Evolutionary conservation across 2,797 vertebrate genomes (phyloP).

Genomic region (Adelosebastes latens): DNA sequence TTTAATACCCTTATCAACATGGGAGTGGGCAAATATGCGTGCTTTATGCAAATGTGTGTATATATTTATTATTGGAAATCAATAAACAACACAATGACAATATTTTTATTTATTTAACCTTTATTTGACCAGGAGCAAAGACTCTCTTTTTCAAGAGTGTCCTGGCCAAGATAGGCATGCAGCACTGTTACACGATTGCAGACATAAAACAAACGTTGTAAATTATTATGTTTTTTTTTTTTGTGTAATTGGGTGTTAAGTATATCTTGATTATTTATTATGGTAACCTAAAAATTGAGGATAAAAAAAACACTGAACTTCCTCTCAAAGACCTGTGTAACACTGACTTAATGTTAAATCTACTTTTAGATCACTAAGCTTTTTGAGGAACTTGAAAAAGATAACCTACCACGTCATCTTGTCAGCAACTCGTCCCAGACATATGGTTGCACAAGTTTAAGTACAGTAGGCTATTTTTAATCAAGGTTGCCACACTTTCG

Average conservation of each 20-base stretch:
- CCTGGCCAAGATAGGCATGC: too few relatives aligned
- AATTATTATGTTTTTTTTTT: not conserved
- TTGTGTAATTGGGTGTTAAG: not conserved
- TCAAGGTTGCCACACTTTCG: not conserved
- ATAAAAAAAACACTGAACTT: not conserved
- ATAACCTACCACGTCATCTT: not conserved
- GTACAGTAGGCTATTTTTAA: not conserved
- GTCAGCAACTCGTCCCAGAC: not conserved
- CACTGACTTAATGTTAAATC: not conserved
- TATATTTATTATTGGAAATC: too few relatives aligned
- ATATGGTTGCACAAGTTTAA: not conserved
- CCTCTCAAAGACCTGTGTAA: not conserved
- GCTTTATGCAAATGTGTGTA: accelerated
- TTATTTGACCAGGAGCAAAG: too few relatives aligned
- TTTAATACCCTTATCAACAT: too few relatives aligned
- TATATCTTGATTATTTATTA: not conserved
- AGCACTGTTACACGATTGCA: too few relatives aligned
- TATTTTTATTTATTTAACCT: too few relatives aligned
- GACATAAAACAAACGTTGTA: too few relatives aligned
- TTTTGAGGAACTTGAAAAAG: not conserved
- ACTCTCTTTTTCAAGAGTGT: too few relatives aligned
- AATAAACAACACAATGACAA: too few relatives aligned
- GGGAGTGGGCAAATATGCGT: too few relatives aligned
- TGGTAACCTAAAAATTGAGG: not conserved
- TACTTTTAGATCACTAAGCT: not conserved